Evolutionary conservation across 2,797 vertebrate species (phyloP), one percentile per base, ranked within the genome.

Genomic region (Arctocebus calabarensis): DNA sequence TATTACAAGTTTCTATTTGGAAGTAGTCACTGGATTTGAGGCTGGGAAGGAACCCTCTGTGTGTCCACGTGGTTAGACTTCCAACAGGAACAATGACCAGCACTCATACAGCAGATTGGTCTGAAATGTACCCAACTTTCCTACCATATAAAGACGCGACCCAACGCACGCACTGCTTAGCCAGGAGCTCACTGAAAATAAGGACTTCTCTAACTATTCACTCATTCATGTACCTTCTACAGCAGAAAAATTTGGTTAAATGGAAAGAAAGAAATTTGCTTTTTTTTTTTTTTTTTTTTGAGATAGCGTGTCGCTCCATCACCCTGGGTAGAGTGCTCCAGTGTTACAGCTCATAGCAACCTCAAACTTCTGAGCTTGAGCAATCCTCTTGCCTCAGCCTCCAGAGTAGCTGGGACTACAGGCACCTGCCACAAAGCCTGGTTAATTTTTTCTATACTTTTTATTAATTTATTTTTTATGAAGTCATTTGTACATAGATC

Each of bases 61-160:
- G 34, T 62, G 57, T n/a, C 27, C 75, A 79, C 14, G 84, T 4
- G 29, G 19, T 2, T 23, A 91, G 87, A 90, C 64, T 87, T 75
- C 45, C 45, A 84, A 86, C 77, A 79, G 29, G 22, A 77, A 93
- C 14, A 90, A 64, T 27, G n/a, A 78, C 71, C 32, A 45, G n/a
- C 19, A 85, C 68, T 78, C 34, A 93, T 11, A 79, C 3, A 62
- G 78, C 20, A 70, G 32, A 79, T 87, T 79, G 86, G 89, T 90
- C 74, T 85, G 73, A 90, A 93, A 66, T 29, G 61, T 9, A 59
- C 4, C 64, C 45, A 5, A 68, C 45, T 89, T 68, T 73, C 59
- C 88, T 90, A 88, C 52, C 32, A 87, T 68, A 91, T 57, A 59
- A 88, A 95, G 79, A 48, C 25, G 20, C 79, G 83, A 90, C 1